Base-by-base conservation (phyloP, 2,888 invertebrate genomes). In the Stegana nigrithorax region DNA sequence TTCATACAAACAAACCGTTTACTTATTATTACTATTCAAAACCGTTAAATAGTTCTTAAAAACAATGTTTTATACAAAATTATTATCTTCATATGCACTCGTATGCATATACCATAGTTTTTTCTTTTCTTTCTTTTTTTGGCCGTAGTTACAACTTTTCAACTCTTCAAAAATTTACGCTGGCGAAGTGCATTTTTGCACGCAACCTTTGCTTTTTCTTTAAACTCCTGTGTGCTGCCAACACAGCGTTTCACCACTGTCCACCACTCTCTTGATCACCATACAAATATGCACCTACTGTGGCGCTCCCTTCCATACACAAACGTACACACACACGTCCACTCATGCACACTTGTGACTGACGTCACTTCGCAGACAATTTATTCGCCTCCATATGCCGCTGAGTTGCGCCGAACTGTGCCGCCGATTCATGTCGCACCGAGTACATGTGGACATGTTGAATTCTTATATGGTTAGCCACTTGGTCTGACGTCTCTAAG, bases 181-280 rank as follows among this genome's bases (percentile, higher is more conserved):
- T 55, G 70, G 65, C 72, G 78, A 76, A 78, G 73, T 81, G 80
- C 81, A 81, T 80, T 70, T 78, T 73, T 80, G 80, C 80, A 80
- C 80, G 80, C 80, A 76, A 80, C 73, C 73, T 75, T 74, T 62
- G 47, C 14, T 17, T 29, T 14, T 12, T 4, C 14, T 47, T 32
- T 14, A 29, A 23, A 17, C 7, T 32, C 29, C 17, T 29, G 26
- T 51, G 14, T 51, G 21, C 29, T 29, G 29, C 29, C 29, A 29
- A 10, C 10, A 10, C 29, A 29, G 29, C 62, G 55, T 64, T 66
- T 27, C 14, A 8, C 45, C 23, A 19, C 10, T 50, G 47, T 14
- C 39, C 14, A 66, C 50, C 65, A n/a, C n/a, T n/a, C n/a, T n/a
- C n/a, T n/a, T n/a, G n/a, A n/a, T n/a, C n/a, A 19, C 21, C 59